Percentiles rank a stretch among this genome's conserved stretches.
Conservation (phyloP, 2,113 vertebrate species). For the Pachyramphus minor region DNA sequence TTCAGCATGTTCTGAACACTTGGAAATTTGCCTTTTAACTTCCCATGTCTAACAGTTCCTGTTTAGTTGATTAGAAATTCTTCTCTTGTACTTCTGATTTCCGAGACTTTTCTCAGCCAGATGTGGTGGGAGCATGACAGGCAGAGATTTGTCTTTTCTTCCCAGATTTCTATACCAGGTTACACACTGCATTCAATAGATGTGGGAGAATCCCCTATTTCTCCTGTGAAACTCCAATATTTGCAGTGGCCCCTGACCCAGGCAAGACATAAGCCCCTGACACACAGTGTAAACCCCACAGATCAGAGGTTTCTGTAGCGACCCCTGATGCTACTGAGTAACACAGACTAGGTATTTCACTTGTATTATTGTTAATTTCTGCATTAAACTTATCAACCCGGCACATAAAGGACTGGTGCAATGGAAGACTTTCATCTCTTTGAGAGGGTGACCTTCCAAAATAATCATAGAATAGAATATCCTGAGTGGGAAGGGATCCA, state of each 20-base stretch:
- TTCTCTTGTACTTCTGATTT: background rate
- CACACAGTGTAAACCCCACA: background rate
- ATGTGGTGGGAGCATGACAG: background rate
- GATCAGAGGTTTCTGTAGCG: background rate
- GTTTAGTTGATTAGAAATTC: background rate
- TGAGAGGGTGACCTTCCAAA: background rate
- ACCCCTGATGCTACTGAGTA: background rate
- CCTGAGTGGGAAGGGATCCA: background rate
- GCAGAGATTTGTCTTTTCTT: background rate
- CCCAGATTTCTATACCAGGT: background rate
- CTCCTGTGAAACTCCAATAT: background rate
- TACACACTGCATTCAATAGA: accelerated
- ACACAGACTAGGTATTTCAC: background rate
- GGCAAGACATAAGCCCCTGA: background rate
- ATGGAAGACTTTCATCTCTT: background rate
- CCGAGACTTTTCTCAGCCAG: background rate
- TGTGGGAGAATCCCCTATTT: background rate
- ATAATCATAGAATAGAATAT: background rate
- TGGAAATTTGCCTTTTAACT: background rate
- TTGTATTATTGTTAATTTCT: background rate
- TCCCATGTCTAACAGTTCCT: background rate
- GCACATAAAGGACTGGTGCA: background rate
- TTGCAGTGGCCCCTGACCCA: background rate
- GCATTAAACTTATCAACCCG: background rate
- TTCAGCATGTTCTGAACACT: background rate